phyloP scores from a whole-genome alignment of 2,888 invertebrate genomes.

The Chrysodeixis includens region DNA sequence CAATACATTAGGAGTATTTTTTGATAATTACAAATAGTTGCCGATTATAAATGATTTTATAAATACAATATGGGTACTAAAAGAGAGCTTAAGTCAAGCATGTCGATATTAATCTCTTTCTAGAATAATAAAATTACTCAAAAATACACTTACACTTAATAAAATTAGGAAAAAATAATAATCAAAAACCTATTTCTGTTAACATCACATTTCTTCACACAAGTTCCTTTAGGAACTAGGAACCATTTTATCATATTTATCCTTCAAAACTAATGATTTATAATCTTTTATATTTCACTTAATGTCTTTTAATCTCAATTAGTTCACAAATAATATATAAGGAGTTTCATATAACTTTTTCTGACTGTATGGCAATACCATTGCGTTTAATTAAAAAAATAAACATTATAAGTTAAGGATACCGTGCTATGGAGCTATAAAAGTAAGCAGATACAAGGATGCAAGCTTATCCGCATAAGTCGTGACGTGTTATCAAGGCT shows the following conservation, averaged over 20 bases:
- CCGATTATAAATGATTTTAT: not conserved
- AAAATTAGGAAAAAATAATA: not conserved
- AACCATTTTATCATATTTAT: not conserved
- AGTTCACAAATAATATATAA: conserved; percentile 6
- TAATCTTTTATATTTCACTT: not conserved
- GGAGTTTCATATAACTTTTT: conserved; percentile 29
- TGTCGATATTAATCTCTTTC: conserved; percentile 1
- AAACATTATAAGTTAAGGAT: conserved; percentile 8
- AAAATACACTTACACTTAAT: not conserved
- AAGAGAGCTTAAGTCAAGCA: conserved; percentile 8
- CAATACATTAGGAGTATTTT: not conserved
- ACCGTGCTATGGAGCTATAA: conserved; percentile 25
- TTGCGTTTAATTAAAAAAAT: conserved; percentile 7
- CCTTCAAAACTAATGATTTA: not conserved
- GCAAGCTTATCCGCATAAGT: not conserved
- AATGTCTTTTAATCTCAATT: not conserved
- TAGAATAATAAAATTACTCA: not conserved
- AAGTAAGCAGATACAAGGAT: conserved; percentile 28
- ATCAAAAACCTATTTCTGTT: not conserved
- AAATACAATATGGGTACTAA: not conserved
- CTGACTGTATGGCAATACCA: conserved; percentile 11
- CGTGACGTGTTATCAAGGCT: not conserved
- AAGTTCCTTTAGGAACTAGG: not conserved
- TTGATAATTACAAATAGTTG: not conserved
- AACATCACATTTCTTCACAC: conserved; percentile 6